Conservation (phyloP, 2,113 vertebrate species). For the Embiotoca jacksoni region DNA sequence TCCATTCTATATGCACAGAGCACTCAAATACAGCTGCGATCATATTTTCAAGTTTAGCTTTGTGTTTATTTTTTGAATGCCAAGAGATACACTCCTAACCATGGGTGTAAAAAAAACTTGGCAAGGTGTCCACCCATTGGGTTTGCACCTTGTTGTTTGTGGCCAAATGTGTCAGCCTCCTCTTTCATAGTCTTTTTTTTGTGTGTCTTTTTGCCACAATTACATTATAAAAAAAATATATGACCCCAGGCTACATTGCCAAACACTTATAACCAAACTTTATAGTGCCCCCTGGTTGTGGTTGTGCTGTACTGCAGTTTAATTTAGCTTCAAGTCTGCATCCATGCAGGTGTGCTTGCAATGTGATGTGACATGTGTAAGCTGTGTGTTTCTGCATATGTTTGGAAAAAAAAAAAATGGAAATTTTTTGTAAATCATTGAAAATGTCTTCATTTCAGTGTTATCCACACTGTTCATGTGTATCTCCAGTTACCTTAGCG, state of each 20-base stretch:
- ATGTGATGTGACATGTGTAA: not conserved
- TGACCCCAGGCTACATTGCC: conserved; percentile 13
- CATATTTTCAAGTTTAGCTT: not conserved
- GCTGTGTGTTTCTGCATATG: not conserved
- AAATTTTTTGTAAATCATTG: not conserved
- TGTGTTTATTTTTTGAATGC: not conserved
- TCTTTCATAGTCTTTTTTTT: not conserved
- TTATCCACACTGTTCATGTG: conserved; percentile 64
- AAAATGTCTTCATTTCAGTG: conserved; percentile 38
- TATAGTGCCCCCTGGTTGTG: conserved; percentile 67
- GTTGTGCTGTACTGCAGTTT: conserved; percentile 40
- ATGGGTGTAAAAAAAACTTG: not conserved
- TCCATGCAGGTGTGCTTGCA: not conserved
- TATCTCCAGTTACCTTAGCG: conserved; percentile 91
- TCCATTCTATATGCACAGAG: not conserved
- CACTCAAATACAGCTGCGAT: too few relatives aligned
- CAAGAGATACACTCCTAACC: not conserved
- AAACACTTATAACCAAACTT: conserved; percentile 14
- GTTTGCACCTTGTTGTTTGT: not conserved
- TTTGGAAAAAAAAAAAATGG: not conserved
- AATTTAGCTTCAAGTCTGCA: not conserved
- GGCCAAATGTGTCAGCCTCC: conserved; percentile 2
- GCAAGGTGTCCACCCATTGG: not conserved
- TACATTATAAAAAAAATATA: conserved; percentile 1
- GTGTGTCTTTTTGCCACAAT: not conserved